Conservation (phyloP, 1,140 invertebrate genomes). For the Cephus cinctus region DNA sequence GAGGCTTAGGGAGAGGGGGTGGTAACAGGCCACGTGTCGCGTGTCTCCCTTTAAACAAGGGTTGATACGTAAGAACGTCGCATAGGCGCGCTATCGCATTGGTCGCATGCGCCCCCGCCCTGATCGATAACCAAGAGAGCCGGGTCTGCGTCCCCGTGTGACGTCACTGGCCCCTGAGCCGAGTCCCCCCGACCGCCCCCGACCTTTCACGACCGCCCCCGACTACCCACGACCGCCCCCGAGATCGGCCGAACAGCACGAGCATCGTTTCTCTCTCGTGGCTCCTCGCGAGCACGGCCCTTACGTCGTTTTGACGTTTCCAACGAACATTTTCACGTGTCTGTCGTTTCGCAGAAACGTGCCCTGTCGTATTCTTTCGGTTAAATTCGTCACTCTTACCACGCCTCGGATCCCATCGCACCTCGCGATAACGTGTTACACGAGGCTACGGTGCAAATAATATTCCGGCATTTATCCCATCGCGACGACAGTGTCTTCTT, state of each 20-base stretch:
- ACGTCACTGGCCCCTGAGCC: conserved; percentile 36
- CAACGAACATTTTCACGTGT: too few relatives aligned
- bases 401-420: neutral
- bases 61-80: conserved; percentile 19
- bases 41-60: conserved; percentile 18
- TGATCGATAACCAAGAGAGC: conserved; percentile 46
- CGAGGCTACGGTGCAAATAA: too few relatives aligned
- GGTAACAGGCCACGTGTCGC: conserved; percentile 42
- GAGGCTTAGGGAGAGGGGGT: too few relatives aligned
- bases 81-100: conserved; percentile 14
- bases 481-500: neutral
- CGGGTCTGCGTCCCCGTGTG: conserved; percentile 34
- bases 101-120: conserved; percentile 45
- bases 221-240: conserved; percentile 27
- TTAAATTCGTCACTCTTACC: neutral
- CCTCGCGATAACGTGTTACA: too few relatives aligned
- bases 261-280: conserved; percentile 30
- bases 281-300: conserved; percentile 35
- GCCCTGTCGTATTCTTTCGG: neutral
- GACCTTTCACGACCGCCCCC: conserved; percentile 29
- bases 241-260: conserved; percentile 38
- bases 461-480: neutral
- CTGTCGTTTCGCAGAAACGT: too few relatives aligned
- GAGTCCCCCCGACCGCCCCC: conserved; percentile 32
- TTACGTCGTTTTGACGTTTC: conserved; percentile 41